Evolutionary conservation across 2,113 vertebrate species (phyloP), one percentile per base, ranked within the genome.

Genomic region (Rissa tridactyla): DNA sequence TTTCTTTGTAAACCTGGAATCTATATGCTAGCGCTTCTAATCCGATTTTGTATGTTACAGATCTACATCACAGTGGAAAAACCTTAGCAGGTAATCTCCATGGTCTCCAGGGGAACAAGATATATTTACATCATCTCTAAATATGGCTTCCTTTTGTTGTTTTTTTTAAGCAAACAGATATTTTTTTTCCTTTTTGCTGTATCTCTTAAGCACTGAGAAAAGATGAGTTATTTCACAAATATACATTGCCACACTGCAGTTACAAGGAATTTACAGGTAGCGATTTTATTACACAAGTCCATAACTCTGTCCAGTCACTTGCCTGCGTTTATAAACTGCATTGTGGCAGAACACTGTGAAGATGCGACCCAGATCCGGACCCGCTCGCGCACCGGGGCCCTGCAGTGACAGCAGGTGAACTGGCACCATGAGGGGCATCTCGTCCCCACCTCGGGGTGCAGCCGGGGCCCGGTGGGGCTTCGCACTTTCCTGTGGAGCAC

Each of bases 301-400:
- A 65, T 81, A 70, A 22, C 26, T 44, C 1, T 21, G 54, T 32
- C 21, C 72, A 9, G 46, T 73, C 49, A 30, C 46, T 44, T 77
- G 40, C n/a, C 51, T 32, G 29, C 5, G 11, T 47, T 72, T 64
- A 54, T 44, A 58, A 60, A 58, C 9, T 42, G 27, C 49, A 4
- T 38, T 47, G 30, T 49, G 66, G 38, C 49, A 72, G 49, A 86
- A 82, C 5, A 49, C 36, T n/a, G 9, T 18, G 15, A 47, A 62
- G 81, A 38, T 54, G n/a, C 73, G 81, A 68, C 20, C 26, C 44
- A 32, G 61, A 80, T n/a, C 36, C 5, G 1, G 79, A 69, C 98
- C 91, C 98, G 98, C 93, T 98, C 99, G 93, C 95, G 97, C 57
- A 98, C 99, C 95, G 95, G 99, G 97, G 99, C 99, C 83, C 99